phyloP scores from a whole-genome alignment of 2,113 vertebrate genomes.

The Haemorhous mexicanus region DNA sequence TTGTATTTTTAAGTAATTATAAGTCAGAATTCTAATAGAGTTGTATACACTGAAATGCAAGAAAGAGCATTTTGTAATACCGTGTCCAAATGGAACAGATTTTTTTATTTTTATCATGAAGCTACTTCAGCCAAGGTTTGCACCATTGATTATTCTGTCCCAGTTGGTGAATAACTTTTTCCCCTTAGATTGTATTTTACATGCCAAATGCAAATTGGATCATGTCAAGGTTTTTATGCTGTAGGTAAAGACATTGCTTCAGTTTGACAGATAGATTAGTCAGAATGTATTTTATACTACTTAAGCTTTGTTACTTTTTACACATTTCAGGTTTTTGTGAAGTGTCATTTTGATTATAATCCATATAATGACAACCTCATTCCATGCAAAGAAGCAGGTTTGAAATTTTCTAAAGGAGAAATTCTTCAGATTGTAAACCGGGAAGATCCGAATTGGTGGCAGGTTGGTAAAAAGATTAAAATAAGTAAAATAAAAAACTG shows the following conservation, averaged over 20 bases:
- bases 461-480: conserved; percentile 77
- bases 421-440: conserved; percentile 96
- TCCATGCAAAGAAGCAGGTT: conserved; percentile 96
- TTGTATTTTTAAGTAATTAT: background rate
- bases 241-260: conserved; percentile 3
- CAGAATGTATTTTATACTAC: background rate
- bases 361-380: conserved; percentile 94
- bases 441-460: conserved; percentile 99
- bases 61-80: background rate
- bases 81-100: background rate
- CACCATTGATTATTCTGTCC: background rate
- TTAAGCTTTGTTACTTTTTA: conserved; percentile 45
- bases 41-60: background rate
- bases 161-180: background rate
- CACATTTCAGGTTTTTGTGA: conserved; percentile 88
- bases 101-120: background rate
- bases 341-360: conserved; percentile 97
- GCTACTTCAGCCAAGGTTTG: background rate
- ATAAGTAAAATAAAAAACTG: background rate
- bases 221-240: background rate
- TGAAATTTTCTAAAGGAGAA: conserved; percentile 93
- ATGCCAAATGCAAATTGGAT: background rate
- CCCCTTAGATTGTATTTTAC: background rate
- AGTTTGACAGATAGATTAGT: background rate
- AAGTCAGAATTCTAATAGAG: background rate